phyloP scores from a whole-genome alignment of 2,797 vertebrate genomes.

The Chiroxiphia lanceolata region DNA sequence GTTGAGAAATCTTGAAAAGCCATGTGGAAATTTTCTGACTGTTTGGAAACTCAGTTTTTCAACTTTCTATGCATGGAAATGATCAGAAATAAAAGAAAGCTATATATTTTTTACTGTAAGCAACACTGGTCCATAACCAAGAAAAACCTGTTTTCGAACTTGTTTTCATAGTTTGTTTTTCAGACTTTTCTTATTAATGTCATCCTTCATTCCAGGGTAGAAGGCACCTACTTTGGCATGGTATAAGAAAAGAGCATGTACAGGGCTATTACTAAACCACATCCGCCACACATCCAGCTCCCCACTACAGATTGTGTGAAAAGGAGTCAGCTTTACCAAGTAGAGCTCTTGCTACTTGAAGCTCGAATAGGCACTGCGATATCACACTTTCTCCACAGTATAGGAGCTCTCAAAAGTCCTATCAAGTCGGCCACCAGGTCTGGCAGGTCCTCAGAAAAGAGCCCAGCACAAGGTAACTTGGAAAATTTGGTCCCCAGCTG shows the following conservation, averaged over 20 bases:
- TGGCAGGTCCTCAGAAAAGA: neutral
- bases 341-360: neutral
- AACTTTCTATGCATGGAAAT: neutral
- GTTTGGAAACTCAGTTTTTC: conserved; percentile 23
- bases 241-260: neutral
- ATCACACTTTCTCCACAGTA: neutral
- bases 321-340: neutral
- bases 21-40: conserved; percentile 40
- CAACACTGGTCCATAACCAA: neutral
- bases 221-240: neutral
- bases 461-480: neutral
- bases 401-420: neutral
- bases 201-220: neutral
- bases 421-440: neutral
- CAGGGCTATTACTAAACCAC: neutral
- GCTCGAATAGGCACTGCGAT: neutral
- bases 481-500: neutral
- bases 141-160: neutral
- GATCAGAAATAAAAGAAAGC: neutral
- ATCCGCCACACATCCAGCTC: neutral
- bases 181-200: neutral
- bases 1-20: neutral
- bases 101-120: neutral
- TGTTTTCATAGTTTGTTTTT: neutral
- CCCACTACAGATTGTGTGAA: neutral